Base-by-base conservation (phyloP, 2,113 vertebrate species). In the Coracopsis vasa region DNA sequence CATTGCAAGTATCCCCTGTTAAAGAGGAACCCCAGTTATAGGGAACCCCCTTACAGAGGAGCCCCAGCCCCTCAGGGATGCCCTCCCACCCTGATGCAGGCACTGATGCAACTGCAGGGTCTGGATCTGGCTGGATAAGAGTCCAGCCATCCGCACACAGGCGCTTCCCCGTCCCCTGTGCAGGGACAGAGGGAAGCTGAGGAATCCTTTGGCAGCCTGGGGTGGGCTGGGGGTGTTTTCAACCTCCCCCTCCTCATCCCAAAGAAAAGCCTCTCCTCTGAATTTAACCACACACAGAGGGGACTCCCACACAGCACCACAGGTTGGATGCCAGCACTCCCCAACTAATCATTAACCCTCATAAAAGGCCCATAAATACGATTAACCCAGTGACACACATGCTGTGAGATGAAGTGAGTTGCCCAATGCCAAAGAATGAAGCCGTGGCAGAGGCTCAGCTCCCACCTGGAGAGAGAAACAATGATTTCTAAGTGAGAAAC, bases 291-390 rank as follows among this genome's bases (percentile, higher is more conserved):
- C 24, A 13, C 7, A 3, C 16, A 17, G 11, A 37, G 29, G 41
- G 35, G 31, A 67, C 16, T 41, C 27, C 13, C 15, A 1, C 33
- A 4, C 15, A 5, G 50, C 13, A 12, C 39, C 9, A 35, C 33
- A 35, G 20, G 16, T 20, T 7, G 0, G 33, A 56, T 33, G 54
- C 56, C 56, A 23, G 72, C 89, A n/a, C 50, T 94, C 70, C 79
- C 50, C 27, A n/a, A 35, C 14, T 89, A 95, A 91, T 71, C 53
- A 94, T 95, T 96, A 96, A 91, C 86, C 39, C 33, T 44, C 65
- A 10, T 62, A 42, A 91, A 90, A 81, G 35, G 44, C 83, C 69
- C 6, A 3, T 74, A 78, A 78, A 66, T 47, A 37, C 16, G 5
- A 93, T 56, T 81, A 80, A 91, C 84, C 81, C 93, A 73, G 62